These are phyloP conservation scores for Carabus problematicus DNA, from an alignment of 2,888 invertebrate species.

Conservation along the genomic window DNA sequence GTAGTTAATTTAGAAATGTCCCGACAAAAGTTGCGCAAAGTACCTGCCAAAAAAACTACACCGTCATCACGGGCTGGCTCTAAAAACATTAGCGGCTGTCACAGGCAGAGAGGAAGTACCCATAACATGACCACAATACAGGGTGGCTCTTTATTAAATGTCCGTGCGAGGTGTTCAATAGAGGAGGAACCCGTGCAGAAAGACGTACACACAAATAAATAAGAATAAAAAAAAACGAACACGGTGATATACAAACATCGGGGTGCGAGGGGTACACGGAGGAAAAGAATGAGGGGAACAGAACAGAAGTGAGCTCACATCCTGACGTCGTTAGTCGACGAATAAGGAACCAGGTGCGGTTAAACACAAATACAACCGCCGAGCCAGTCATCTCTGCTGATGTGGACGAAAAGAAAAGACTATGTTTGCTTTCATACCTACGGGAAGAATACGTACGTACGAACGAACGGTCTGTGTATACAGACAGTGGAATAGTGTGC, in stretches of 20 bases:
- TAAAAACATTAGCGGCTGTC: no score
- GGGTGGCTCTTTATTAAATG: no score
- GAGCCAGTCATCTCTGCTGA: neutral
- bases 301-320: conserved; percentile 16
- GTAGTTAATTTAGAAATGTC: no score
- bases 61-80: no score
- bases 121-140: no score
- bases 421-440: conserved; percentile 32
- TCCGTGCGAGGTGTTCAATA: conserved; percentile 36
- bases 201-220: neutral
- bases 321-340: conserved; percentile 25
- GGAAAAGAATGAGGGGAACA: conserved; percentile 2
- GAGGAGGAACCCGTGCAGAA: conserved; percentile 10
- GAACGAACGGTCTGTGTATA: conserved; percentile 2
- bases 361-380: conserved; percentile 9
- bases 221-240: neutral
- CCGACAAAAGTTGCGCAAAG: no score
- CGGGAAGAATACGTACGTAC: conserved; percentile 25
- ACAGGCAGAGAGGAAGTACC: no score
- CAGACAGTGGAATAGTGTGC: neutral
- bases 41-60: no score
- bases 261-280: neutral
- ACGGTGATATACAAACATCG: conserved; percentile 4
- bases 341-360: conserved; percentile 29
- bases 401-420: conserved; percentile 21